Evolutionary conservation across 2,888 invertebrate genomes (phyloP).

Genomic region (Megalurothrips usitatus): DNA sequence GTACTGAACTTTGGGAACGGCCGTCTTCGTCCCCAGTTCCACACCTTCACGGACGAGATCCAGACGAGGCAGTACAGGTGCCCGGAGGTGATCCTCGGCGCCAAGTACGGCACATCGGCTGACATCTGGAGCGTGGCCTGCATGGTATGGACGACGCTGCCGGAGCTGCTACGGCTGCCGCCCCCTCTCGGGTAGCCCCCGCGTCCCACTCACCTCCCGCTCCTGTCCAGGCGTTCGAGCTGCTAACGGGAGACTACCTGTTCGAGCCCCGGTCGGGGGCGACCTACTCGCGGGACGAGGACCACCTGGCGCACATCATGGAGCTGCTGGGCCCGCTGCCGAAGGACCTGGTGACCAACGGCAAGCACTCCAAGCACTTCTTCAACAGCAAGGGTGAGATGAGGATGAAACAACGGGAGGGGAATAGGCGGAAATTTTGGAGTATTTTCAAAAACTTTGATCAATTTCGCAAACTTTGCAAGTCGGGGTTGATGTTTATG

Average conservation of each 20-base stretch:
- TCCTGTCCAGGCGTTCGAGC: constrained; percentile 62
- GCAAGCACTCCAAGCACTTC: constrained; percentile 67
- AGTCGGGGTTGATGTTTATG: too few relatives aligned
- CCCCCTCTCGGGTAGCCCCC: not conserved
- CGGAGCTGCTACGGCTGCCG: not conserved
- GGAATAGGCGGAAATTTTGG: too few relatives aligned
- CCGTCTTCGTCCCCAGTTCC: constrained; percentile 49
- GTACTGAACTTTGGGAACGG: not conserved
- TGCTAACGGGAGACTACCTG: constrained; percentile 82
- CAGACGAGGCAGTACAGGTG: constrained; percentile 80
- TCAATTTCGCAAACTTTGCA: too few relatives aligned
- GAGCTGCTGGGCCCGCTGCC: constrained; percentile 77
- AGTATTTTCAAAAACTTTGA: too few relatives aligned
- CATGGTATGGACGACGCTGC: constrained; percentile 49
- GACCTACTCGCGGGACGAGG: constrained; percentile 72
- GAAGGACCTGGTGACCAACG: constrained; percentile 64
- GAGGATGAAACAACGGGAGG: too few relatives aligned
- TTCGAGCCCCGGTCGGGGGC: constrained; percentile 77
- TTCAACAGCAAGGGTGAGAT: constrained; percentile 64
- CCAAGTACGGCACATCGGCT: constrained; percentile 72
- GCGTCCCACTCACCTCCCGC: not conserved
- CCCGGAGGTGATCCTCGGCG: constrained; percentile 71
- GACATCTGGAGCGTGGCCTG: constrained; percentile 86
- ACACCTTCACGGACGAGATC: constrained; percentile 78
- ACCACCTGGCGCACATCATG: constrained; percentile 79